These are phyloP conservation scores for Coelopa frigida DNA, from an alignment of 1,140 invertebrate species.

Conservation along the genomic window DNA sequence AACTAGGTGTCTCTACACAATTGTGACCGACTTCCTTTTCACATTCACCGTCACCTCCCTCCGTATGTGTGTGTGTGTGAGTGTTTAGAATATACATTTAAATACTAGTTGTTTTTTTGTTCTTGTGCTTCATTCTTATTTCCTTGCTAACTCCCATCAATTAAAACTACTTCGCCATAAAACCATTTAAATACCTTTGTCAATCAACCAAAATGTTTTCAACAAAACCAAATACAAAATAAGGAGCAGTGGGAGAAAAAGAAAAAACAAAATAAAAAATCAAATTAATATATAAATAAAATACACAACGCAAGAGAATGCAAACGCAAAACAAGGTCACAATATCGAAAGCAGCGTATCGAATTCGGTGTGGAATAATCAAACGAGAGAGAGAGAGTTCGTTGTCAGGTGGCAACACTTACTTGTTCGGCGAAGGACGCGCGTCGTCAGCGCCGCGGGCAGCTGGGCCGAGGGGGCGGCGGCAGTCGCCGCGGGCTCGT, in stretches of 20 bases:
- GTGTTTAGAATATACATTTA: no score
- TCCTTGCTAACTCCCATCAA: no score
- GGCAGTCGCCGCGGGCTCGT: background rate
- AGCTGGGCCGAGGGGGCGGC: background rate
- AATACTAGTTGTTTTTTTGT: no score
- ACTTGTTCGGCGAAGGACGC: conserved; percentile 37
- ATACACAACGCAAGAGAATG: background rate
- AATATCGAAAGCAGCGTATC: background rate
- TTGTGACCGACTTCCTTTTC: no score
- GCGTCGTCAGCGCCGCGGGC: conserved; percentile 6
- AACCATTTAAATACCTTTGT: conserved; percentile 39
- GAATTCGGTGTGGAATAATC: background rate
- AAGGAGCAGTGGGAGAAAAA: conserved; percentile 6
- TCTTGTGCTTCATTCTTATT: no score
- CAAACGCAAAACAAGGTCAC: background rate
- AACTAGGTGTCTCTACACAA: no score
- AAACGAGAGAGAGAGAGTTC: background rate
- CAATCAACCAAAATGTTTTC: conserved; percentile 5
- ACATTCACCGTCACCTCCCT: no score
- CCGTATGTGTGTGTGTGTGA: no score
- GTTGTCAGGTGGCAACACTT: conserved; percentile 19
- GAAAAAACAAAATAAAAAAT: conserved; percentile 9
- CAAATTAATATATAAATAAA: conserved; percentile 16
- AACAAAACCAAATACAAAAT: conserved; percentile 8
- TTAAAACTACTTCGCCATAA: conserved; percentile 6